Percentiles rank a stretch among this genome's conserved stretches.
Evolutionary conservation across 2,113 vertebrate genomes (phyloP).

Genomic region (Balaeniceps rex): DNA sequence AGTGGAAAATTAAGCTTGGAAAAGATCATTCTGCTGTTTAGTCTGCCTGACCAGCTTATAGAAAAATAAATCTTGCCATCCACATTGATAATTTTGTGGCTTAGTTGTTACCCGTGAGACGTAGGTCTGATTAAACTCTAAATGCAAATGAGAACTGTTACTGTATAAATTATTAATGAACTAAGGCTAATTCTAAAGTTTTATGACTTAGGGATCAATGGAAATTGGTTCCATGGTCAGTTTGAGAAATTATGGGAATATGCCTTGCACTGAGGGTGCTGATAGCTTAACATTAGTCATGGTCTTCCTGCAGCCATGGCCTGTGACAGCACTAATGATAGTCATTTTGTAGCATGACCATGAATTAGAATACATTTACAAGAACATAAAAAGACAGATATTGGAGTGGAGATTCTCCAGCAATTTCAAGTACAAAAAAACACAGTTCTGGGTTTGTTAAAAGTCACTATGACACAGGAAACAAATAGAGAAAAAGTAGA

Average conservation of each 20-base stretch:
- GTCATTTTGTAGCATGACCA: constrained; percentile 88
- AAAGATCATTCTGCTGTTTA: constrained; percentile 48
- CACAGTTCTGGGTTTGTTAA: constrained; percentile 20
- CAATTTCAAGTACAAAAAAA: constrained; percentile 38
- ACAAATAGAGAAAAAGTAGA: background rate
- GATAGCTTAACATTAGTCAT: constrained; percentile 90
- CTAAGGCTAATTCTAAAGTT: constrained; percentile 88
- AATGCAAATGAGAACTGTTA: constrained; percentile 80
- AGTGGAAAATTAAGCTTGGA: constrained; percentile 27
- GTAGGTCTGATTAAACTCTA: constrained; percentile 83
- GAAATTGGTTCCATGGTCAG: constrained; percentile 93
- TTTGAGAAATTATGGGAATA: constrained; percentile 90
- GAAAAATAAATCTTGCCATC: constrained; percentile 75
- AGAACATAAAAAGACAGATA: constrained; percentile 80
- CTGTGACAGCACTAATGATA: constrained; percentile 91
- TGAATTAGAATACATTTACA: constrained; percentile 83
- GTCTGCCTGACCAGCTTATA: constrained; percentile 45
- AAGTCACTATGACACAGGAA: background rate
- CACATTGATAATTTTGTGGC: constrained; percentile 76
- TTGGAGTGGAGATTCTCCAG: constrained; percentile 62
- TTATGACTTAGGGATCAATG: constrained; percentile 86
- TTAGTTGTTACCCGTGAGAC: constrained; percentile 78
- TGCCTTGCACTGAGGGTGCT: constrained; percentile 78
- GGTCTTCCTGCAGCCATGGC: constrained; percentile 75
- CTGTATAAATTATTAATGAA: constrained; percentile 92